Evolutionary conservation across 2,113 vertebrate genomes (phyloP).

Genomic region (Lasiurus borealis): DNA sequence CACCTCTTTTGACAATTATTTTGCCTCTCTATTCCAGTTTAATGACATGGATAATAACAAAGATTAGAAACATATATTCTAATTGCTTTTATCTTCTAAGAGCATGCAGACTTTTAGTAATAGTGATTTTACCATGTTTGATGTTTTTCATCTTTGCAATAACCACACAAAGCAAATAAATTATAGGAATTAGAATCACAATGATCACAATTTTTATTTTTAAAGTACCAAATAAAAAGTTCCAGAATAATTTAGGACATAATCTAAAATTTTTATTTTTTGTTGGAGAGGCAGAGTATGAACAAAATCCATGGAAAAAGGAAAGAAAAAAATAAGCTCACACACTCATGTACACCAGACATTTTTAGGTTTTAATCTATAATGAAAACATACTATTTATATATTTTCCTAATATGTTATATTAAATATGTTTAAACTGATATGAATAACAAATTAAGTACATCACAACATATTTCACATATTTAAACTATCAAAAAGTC

Average conservation of each 20-base stretch:
- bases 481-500: background rate
- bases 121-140: constrained; percentile 45
- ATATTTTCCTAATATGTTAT: background rate
- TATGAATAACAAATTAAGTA: background rate
- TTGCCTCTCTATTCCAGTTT: constrained; percentile 40
- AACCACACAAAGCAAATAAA: background rate
- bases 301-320: background rate
- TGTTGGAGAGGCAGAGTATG: background rate
- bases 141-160: background rate
- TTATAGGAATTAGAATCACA: background rate
- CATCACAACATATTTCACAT: background rate
- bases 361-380: background rate
- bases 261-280: background rate
- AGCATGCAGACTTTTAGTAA: constrained; percentile 57
- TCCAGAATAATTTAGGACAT: constrained; percentile 10
- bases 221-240: background rate
- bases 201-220: background rate
- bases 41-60: constrained; percentile 37
- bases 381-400: background rate
- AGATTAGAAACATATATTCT: constrained; percentile 12
- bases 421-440: background rate
- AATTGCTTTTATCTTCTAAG: constrained; percentile 47
- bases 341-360: background rate
- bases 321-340: background rate
- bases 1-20: constrained; percentile 61